Conservation (phyloP, 2,797 vertebrate species). For the Myotis daubentonii region DNA sequence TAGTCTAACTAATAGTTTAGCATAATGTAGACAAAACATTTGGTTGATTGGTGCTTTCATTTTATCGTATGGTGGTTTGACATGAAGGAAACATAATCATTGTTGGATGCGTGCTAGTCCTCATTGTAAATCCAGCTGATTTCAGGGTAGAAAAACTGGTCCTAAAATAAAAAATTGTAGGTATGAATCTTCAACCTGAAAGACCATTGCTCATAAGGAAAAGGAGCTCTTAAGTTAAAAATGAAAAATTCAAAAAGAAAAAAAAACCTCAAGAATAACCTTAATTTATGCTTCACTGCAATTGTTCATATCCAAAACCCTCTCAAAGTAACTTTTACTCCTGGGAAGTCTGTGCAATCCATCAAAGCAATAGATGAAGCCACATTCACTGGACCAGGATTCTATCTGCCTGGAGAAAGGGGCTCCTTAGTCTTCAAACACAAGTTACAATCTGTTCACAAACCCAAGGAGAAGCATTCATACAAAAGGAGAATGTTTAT, state of each 20-base stretch:
- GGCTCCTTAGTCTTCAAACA: background rate
- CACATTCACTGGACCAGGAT: background rate
- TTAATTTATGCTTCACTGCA: background rate
- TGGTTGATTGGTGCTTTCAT: conserved; percentile 39
- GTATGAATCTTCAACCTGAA: conserved; percentile 17
- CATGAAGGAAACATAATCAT: conserved; percentile 9
- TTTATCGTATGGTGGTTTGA: conserved; percentile 55
- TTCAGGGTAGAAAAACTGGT: background rate
- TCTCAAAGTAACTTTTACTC: background rate
- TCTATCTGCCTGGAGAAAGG: background rate
- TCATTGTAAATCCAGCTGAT: conserved; percentile 7
- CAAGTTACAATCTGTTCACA: background rate
- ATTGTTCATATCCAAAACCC: background rate
- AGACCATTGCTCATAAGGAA: conserved; percentile 32
- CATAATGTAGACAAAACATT: conserved; percentile 64
- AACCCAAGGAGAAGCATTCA: background rate
- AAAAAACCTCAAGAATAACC: background rate
- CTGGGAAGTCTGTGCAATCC: background rate
- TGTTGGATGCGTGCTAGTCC: background rate
- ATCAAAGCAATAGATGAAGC: background rate
- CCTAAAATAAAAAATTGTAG: conserved; percentile 27
- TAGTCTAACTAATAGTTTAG: conserved; percentile 49
- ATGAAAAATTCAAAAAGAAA: background rate
- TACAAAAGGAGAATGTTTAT: background rate
- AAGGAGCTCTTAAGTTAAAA: background rate